Evolutionary conservation across 2,888 invertebrate genomes (phyloP), one percentile per base, ranked within the genome.

Genomic region (Chirona hameri): DNA sequence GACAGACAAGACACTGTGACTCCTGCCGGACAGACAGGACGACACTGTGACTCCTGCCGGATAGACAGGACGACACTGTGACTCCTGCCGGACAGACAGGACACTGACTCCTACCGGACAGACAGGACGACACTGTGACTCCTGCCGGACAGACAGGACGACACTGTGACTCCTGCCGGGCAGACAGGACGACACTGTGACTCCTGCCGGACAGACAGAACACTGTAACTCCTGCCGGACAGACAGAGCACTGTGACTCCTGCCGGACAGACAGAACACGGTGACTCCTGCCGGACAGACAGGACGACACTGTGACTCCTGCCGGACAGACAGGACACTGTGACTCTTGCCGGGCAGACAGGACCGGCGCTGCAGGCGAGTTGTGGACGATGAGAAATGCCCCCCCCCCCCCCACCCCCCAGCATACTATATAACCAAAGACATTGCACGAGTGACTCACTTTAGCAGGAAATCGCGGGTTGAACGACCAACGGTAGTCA

Each of bases 221-320:
- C 31, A 29, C 31, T 72, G 72, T 31, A 31, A 72, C 72, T 72
- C 72, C 72, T 72, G 27, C 31, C 15, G 31, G 29, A 7, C 31
- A 72, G n/a, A 52, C 60, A n/a, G n/a, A n/a, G n/a, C 31, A 29
- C 31, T 72, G 72, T 31, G 72, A 72, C 72, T 72, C 72, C 72
- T 72, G 27, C 31, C 15, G 31, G 29, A 7, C 31, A 72, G n/a
- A 52, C 60, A n/a, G n/a, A n/a, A 72, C 31, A 29, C 31, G 31
- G 72, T 31, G 72, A 72, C 72, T 72, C 72, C 72, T 72, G 27
- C 31, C 15, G 31, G 29, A 7, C 31, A 72, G n/a, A 52, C 60
- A n/a, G n/a, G n/a, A n/a, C 31, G 18, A 72, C 31, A 29, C 31
- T 72, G 72, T 31, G 72, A 72, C 72, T 72, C 72, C 72, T 72